These are phyloP conservation scores for Oscarella lobularis DNA, from an alignment of 37 sponge, comb jelly and placozoan genomes.

Conservation along the genomic window DNA sequence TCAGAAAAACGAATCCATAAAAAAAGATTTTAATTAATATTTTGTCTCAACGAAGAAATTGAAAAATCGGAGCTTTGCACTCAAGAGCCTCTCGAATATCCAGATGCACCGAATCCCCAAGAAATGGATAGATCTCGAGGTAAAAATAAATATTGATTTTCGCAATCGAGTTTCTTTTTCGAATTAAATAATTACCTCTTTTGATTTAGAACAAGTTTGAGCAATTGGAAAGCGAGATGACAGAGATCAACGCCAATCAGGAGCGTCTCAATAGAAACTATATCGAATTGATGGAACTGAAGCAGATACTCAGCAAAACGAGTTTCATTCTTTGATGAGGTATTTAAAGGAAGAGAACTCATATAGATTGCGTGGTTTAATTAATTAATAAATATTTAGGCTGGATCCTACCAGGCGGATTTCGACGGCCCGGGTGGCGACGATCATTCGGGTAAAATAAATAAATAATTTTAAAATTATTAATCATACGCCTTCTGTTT, in stretches of 20 bases:
- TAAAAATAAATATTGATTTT: constrained; percentile 5
- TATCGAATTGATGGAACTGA: constrained; percentile 86
- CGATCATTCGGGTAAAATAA: no score
- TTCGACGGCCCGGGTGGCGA: no score
- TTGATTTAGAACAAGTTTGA: constrained; percentile 49
- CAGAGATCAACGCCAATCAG: constrained; percentile 91
- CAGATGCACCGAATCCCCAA: constrained; percentile 84
- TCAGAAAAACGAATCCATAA: no score
- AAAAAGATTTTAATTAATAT: no score
- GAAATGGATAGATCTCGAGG: constrained; percentile 95
- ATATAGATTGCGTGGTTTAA: no score
- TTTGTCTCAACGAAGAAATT: constrained; percentile 72
- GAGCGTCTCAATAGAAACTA: constrained; percentile 85
- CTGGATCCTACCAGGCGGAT: no score
- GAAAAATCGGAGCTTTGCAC: constrained; percentile 58
- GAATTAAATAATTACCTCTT: no score
- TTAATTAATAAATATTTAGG: no score
- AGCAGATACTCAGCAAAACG: constrained; percentile 73
- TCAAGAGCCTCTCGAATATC: constrained; percentile 35
- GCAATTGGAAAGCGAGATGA: constrained; percentile 81
- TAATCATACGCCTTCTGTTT: no score
- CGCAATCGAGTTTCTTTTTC: background rate
- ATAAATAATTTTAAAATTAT: no score
- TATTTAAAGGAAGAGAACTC: no score
- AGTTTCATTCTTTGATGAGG: constrained; percentile 83